Conservation (phyloP, 2,113 vertebrate genomes). For the Entelurus aequoreus region DNA sequence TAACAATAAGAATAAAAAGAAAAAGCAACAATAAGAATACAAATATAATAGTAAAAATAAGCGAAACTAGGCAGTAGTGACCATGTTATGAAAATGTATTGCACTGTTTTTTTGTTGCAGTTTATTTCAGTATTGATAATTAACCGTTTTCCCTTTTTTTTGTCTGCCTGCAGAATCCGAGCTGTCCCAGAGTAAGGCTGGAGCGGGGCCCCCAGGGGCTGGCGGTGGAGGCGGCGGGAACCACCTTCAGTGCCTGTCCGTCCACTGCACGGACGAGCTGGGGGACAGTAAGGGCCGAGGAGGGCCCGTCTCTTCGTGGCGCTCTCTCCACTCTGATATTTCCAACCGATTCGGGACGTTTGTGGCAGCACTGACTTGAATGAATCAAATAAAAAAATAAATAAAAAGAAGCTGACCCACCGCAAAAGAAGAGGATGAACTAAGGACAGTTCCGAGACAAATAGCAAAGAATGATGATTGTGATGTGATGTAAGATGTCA, state of each 20-base stretch:
- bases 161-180: constrained; percentile 78
- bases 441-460: constrained; percentile 39
- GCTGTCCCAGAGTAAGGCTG: constrained; percentile 83
- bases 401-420: constrained; percentile 6
- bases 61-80: no score
- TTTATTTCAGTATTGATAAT: constrained; percentile 12
- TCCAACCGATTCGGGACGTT: constrained; percentile 97
- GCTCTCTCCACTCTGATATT: constrained; percentile 96
- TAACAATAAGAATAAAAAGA: no score
- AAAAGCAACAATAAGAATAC: no score
- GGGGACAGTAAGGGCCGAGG: constrained; percentile 87
- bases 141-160: constrained; percentile 42
- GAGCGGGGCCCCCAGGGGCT: constrained; percentile 56
- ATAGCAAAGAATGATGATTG: constrained; percentile 15
- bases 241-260: constrained; percentile 96
- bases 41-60: no score
- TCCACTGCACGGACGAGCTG: constrained; percentile 96
- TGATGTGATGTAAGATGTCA: constrained; percentile 30
- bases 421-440: constrained; percentile 16
- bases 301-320: constrained; percentile 90
- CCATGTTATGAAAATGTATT: no score
- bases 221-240: constrained; percentile 67
- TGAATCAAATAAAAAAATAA: neutral
- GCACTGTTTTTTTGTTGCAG: no score
- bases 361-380: constrained; percentile 95